Percentiles rank a stretch among this genome's conserved stretches.
Conservation (phyloP, 2,888 invertebrate species). For the Vanessa cardui region DNA sequence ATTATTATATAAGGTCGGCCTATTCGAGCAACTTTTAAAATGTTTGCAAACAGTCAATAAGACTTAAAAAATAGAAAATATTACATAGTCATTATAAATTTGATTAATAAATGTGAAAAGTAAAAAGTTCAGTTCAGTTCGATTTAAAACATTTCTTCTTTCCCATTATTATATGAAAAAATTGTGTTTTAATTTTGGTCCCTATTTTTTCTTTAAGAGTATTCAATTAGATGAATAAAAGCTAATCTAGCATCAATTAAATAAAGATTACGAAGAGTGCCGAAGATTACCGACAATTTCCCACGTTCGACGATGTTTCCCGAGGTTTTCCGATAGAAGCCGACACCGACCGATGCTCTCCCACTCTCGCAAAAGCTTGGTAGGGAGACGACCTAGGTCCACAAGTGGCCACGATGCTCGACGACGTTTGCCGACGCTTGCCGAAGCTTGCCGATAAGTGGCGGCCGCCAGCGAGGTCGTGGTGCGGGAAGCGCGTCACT, state of each 20-base stretch:
- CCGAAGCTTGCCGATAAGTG: constrained; percentile 55
- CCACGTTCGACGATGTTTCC: not conserved
- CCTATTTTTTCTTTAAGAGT: not conserved
- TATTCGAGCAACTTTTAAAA: too few species aligned
- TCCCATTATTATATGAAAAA: too few species aligned
- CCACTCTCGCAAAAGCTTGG: constrained; percentile 41
- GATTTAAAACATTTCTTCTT: too few species aligned
- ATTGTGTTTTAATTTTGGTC: too few species aligned
- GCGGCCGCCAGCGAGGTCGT: constrained; percentile 78
- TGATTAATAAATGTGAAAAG: too few species aligned
- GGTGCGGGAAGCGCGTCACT: constrained; percentile 74
- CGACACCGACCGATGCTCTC: constrained; percentile 19
- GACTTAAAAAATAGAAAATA: too few species aligned
- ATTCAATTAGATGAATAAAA: constrained; percentile 51
- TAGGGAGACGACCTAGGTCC: constrained; percentile 45
- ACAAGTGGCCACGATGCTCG: constrained; percentile 41
- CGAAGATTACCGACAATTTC: not conserved
- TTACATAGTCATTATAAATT: too few species aligned
- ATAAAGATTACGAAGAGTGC: constrained; percentile 5
- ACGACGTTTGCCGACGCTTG: constrained; percentile 39
- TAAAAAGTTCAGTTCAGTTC: too few species aligned
- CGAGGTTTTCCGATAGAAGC: constrained; percentile 17
- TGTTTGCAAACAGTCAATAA: too few species aligned
- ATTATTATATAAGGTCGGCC: too few species aligned
- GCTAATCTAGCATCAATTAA: constrained; percentile 59